Conservation (phyloP, 2,113 vertebrate species). For the Astur gentilis region DNA sequence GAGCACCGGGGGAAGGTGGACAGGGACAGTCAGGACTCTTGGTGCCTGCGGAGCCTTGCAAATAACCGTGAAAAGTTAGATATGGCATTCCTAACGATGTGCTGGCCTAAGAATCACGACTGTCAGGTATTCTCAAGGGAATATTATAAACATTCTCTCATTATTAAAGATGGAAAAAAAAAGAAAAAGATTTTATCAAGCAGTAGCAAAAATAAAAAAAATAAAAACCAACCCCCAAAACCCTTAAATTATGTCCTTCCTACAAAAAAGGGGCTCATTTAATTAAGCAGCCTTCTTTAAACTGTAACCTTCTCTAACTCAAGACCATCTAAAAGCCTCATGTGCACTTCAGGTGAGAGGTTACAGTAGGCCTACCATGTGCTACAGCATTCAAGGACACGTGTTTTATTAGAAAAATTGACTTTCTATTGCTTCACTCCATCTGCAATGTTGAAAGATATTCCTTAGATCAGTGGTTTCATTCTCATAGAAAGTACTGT, state of each 20-base stretch:
- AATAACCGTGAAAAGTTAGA: background rate
- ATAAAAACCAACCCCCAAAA: accelerated
- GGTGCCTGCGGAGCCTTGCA: background rate
- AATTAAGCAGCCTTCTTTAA: background rate
- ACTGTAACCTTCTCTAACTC: background rate
- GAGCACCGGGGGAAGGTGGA: background rate
- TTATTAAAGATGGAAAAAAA: background rate
- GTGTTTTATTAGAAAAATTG: background rate
- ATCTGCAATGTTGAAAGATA: background rate
- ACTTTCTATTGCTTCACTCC: background rate
- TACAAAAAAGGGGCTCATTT: background rate
- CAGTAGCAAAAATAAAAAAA: background rate
- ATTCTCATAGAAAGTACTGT: background rate
- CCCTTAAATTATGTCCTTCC: background rate
- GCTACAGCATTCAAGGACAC: background rate
- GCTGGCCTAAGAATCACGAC: background rate
- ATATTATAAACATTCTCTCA: background rate
- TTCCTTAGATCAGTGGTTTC: background rate
- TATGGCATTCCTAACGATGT: background rate
- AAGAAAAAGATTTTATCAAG: background rate
- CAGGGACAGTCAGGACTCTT: background rate
- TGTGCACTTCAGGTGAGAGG: background rate
- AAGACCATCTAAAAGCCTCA: background rate
- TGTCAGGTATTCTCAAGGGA: background rate
- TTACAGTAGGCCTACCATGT: background rate